Percentiles rank a stretch among this genome's conserved stretches.
Conservation (phyloP, 2,888 invertebrate genomes). For the Blomia tropicalis region DNA sequence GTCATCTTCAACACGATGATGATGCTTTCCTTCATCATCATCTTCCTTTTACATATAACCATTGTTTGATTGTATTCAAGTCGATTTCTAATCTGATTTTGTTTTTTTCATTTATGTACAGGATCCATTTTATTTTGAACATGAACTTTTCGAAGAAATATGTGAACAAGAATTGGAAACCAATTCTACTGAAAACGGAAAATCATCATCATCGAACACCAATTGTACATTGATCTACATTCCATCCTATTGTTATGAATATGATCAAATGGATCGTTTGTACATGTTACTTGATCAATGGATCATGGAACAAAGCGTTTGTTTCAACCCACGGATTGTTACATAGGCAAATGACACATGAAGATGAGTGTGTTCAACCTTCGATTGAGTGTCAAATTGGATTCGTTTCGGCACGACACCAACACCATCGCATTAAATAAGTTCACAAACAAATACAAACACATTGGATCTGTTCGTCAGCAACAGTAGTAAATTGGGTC, state of each 20-base stretch:
- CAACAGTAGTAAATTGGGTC: too few relatives aligned
- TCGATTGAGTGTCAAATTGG: too few relatives aligned
- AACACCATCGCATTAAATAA: too few relatives aligned
- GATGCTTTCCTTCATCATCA: background rate
- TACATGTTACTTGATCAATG: background rate
- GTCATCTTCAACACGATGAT: too few relatives aligned
- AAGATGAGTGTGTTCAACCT: too few relatives aligned
- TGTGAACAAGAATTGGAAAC: background rate
- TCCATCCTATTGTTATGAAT: slow-evolving; percentile 10
- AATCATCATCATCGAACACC: background rate
- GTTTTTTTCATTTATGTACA: background rate
- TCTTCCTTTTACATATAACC: background rate
- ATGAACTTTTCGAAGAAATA: slow-evolving; percentile 15
- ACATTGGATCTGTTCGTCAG: too few relatives aligned
- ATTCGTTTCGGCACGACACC: too few relatives aligned
- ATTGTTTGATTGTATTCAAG: too few relatives aligned
- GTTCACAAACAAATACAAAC: too few relatives aligned
- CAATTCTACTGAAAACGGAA: background rate
- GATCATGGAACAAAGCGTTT: background rate
- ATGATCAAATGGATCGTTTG: background rate
- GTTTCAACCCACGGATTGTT: background rate
- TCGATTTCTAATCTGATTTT: too few relatives aligned
- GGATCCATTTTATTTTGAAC: slow-evolving; percentile 21
- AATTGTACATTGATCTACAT: slow-evolving; percentile 12
- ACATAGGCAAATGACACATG: background rate